Conservation (phyloP, 2,113 vertebrate genomes). For the Atrichornis clamosus region DNA sequence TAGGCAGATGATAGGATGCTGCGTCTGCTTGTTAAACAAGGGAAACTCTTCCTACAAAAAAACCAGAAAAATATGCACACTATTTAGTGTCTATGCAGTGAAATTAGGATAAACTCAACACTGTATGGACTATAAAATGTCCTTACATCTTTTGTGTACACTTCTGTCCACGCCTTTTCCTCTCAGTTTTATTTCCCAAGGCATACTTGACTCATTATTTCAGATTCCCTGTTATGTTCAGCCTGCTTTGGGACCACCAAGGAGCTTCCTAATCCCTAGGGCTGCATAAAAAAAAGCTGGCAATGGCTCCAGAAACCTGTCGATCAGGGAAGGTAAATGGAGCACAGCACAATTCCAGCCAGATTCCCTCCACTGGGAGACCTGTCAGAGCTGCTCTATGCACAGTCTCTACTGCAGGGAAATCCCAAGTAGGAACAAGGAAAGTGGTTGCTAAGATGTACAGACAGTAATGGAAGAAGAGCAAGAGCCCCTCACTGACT, state of each 20-base stretch:
- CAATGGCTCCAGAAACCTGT: neutral
- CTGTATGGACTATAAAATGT: neutral
- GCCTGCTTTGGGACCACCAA: neutral
- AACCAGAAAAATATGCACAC: neutral
- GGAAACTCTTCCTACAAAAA: slow-evolving; percentile 53
- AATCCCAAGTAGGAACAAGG: accelerated
- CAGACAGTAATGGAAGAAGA: neutral
- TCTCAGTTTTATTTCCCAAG: neutral
- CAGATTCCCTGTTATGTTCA: neutral
- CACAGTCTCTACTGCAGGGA: neutral
- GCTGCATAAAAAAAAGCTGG: neutral
- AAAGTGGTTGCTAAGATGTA: neutral
- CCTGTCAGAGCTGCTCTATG: neutral
- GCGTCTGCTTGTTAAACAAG: slow-evolving; percentile 24
- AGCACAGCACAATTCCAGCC: neutral
- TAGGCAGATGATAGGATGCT: slow-evolving; percentile 12
- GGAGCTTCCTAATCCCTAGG: neutral
- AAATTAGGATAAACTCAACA: neutral
- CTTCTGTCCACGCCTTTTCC: neutral
- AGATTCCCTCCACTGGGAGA: neutral
- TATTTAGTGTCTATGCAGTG: neutral
- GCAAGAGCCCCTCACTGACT: neutral
- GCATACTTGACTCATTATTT: neutral
- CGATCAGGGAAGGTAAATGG: neutral
- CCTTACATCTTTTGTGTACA: neutral